These are phyloP conservation scores for Lophius piscatorius DNA, from an alignment of 2,113 vertebrate species.

Conservation along the genomic window DNA sequence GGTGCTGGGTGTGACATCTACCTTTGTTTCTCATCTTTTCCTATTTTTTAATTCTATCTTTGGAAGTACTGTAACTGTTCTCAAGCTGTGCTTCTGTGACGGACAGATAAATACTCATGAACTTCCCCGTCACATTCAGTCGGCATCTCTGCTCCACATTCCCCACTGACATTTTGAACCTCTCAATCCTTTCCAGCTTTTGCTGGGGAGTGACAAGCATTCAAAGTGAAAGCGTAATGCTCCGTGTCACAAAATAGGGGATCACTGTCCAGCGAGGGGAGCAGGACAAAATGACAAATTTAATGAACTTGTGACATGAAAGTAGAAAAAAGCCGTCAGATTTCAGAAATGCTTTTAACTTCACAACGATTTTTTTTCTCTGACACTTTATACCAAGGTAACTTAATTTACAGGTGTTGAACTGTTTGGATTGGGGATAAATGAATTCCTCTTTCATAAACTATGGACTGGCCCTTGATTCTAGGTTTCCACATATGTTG, in stretches of 20 bases:
- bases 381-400: slow-evolving; percentile 9
- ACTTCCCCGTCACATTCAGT: slow-evolving; percentile 12
- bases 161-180: slow-evolving; percentile 60
- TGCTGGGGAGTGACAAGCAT: slow-evolving; percentile 59
- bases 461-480: background rate
- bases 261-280: slow-evolving; percentile 57
- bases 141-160: slow-evolving; percentile 22
- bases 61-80: slow-evolving; percentile 7
- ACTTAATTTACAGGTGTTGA: slow-evolving; percentile 3
- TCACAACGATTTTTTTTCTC: slow-evolving; percentile 5
- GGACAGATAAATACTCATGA: slow-evolving; percentile 38
- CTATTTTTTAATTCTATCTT: background rate
- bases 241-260: slow-evolving; percentile 50
- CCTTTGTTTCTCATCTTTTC: slow-evolving; percentile 3
- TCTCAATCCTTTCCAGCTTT: slow-evolving; percentile 57
- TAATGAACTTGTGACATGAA: slow-evolving; percentile 51
- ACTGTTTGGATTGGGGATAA: slow-evolving; percentile 8
- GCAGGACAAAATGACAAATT: slow-evolving; percentile 48
- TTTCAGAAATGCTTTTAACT: slow-evolving; percentile 54
- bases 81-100: slow-evolving; percentile 6
- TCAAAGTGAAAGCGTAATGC: slow-evolving; percentile 55
- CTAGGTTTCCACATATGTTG: too few relatives aligned
- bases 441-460: slow-evolving; percentile 6
- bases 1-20: slow-evolving; percentile 2
- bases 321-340: slow-evolving; percentile 47